These are phyloP conservation scores for Chionoecetes opilio DNA, from an alignment of 1,140 invertebrate species.

Conservation along the genomic window DNA sequence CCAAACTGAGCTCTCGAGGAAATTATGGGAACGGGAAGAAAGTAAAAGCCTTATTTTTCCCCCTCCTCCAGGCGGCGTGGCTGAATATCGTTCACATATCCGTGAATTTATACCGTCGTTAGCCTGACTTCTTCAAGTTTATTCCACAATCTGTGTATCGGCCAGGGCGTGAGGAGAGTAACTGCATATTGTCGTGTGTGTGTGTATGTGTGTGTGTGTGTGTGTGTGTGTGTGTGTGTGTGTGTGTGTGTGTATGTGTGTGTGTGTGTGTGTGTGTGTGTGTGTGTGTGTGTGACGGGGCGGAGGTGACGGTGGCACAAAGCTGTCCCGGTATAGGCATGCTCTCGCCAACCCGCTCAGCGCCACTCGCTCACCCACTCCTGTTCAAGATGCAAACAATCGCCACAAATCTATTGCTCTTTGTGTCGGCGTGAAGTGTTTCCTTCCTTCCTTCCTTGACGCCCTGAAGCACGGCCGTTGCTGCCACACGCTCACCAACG, in stretches of 20 bases:
- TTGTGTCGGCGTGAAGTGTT: background rate
- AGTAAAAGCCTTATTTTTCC: constrained; percentile 9
- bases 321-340: background rate
- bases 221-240: no score
- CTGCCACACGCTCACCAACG: background rate
- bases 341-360: background rate
- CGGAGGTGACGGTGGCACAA: background rate
- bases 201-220: no score
- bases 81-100: constrained; percentile 29
- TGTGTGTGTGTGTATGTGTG: no score
- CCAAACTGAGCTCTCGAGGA: background rate
- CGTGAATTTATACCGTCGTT: constrained; percentile 29
- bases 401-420: constrained; percentile 4
- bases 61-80: background rate
- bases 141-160: constrained; percentile 28
- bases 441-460: background rate
- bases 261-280: no score
- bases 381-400: background rate
- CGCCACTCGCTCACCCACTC: background rate
- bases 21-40: constrained; percentile 28
- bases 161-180: constrained; percentile 1
- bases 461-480: background rate
- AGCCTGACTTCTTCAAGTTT: constrained; percentile 28
- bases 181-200: constrained; percentile 24
- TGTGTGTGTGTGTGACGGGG: background rate